Base-by-base conservation (phyloP, 1,140 invertebrate species). In the Bombus balteatus region DNA sequence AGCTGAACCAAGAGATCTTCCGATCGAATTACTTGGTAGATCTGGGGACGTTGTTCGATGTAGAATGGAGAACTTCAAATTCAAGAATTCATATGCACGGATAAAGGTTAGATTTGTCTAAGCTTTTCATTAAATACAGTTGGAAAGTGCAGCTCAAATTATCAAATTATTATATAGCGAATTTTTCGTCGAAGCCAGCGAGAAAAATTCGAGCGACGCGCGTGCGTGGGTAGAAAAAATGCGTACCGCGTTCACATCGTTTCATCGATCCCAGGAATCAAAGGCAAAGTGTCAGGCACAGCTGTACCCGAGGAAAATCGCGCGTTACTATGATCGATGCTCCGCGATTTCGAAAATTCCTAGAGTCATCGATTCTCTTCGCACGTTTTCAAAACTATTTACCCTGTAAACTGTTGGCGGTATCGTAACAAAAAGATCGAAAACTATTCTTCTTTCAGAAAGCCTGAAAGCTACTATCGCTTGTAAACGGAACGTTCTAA, bases 201-300 rank as follows among this genome's bases (percentile, higher is more conserved):
- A 88, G 74, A 77, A 86, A 81, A 89, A 88, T 91, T 83, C 62
- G 84, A 91, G 70, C 37, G 82, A 87, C 75, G 86, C 88, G 90
- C 83, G 73, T 41, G 88, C 88, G 90, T 92, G 91, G 91, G 90
- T 85, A 90, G 91, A 90, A 90, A 89, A 90, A 89, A 90, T 89
- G 89, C 82, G 75, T 83, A 88, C 81, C 88, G 83, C 89, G 82
- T 89, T 91, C 91, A 78, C 68, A 39, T 72, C 79, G 84, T 62
- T 85, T 86, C 89, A 92, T 92, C 87, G 91, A 92, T 87, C 83
- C 87, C 57, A 9, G 39, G 53, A 79, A 57, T 77, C 89, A 85
- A 90, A 90, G 78, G 71, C 47, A 5, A 43, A n/a, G 47, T 70
- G 85, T 87, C 85, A 77, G 91, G 87, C 90, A 92, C 91, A 92